phyloP scores from a whole-genome alignment of 2,888 invertebrate genomes.

The Coremacera marginata region DNA sequence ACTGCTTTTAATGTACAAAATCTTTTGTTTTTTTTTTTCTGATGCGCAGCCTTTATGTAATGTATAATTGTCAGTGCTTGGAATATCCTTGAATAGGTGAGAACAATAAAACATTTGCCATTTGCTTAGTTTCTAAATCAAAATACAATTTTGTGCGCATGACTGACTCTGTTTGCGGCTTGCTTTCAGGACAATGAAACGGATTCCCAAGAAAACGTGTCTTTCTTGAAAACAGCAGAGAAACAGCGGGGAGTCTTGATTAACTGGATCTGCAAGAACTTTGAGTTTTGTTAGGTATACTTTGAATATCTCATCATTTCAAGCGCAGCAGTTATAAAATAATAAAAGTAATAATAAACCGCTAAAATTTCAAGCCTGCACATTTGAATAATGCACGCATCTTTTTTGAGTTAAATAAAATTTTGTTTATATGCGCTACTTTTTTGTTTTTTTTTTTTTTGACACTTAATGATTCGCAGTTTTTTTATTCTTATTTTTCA shows the following conservation, averaged over 20 bases:
- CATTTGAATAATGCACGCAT: no score
- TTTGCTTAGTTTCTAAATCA: not conserved
- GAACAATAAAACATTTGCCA: slow-evolving; percentile 4
- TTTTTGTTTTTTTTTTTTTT: not conserved
- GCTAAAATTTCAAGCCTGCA: no score
- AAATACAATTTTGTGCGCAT: slow-evolving; percentile 1
- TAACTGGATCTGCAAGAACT: not conserved
- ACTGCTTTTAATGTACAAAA: no score
- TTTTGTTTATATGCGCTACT: not conserved
- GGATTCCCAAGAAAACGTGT: slow-evolving; percentile 4
- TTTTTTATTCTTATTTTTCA: not conserved
- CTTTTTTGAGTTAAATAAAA: no score
- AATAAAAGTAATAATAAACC: no score
- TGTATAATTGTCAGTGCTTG: not conserved
- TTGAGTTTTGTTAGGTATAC: slow-evolving; percentile 4
- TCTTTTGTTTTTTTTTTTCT: no score
- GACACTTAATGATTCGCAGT: slow-evolving; percentile 7
- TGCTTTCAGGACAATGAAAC: not conserved
- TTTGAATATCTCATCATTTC: not conserved
- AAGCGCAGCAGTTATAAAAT: no score
- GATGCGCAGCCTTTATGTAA: no score
- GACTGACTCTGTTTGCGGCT: not conserved
- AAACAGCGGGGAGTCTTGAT: not conserved
- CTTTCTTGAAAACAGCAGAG: not conserved
- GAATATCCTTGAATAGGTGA: not conserved